A percentile compares a stretch with the other conserved stretches of the same genome.
Conservation (phyloP, 2,888 invertebrate species). For the Lepidochitona cinerea region DNA sequence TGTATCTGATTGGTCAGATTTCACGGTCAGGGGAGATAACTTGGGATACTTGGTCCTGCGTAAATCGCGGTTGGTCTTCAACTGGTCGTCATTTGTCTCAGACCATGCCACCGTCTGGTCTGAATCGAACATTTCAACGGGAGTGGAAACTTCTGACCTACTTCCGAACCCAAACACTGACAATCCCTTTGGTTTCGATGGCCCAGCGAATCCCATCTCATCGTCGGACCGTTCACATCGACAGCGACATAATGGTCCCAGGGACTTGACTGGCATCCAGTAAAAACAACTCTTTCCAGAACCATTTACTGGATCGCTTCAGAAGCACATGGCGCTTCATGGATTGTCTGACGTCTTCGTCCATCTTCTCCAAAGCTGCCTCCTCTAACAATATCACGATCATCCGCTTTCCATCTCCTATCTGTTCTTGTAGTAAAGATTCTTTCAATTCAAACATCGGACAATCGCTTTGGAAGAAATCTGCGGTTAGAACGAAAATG, state of each 20-base stretch:
- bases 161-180: background rate
- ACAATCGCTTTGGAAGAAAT: background rate
- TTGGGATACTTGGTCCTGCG: background rate
- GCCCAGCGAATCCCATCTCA: background rate
- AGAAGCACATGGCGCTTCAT: background rate
- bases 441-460: conserved; percentile 1
- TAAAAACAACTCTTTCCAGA: background rate
- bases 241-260: background rate
- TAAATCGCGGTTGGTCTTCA: background rate
- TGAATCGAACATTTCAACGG: background rate
- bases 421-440: background rate
- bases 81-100: background rate
- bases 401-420: background rate
- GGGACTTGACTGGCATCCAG: background rate
- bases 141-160: background rate
- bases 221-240: background rate
- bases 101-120: background rate
- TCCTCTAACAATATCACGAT: background rate
- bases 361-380: background rate
- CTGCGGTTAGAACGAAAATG: background rate
- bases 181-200: background rate
- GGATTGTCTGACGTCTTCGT: background rate
- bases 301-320: background rate
- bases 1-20: background rate
- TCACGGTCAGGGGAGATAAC: background rate